These are phyloP conservation scores for Leptarthrus brevirostris DNA, from an alignment of 2,888 invertebrate genomes.

Conservation along the genomic window DNA sequence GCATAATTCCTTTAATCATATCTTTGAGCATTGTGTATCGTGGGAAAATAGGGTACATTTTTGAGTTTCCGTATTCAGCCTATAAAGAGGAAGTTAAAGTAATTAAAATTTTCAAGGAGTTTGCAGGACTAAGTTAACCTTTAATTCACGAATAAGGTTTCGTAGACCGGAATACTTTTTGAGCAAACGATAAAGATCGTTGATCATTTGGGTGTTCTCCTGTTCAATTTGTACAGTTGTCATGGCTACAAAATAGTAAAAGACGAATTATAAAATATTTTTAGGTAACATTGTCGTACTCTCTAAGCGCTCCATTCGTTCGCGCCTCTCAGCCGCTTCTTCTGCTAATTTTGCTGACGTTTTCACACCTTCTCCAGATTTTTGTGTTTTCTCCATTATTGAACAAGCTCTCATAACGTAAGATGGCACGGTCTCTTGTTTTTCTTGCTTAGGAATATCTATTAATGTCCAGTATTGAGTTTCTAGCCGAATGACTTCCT, in stretches of 20 bases:
- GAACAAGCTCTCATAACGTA: conserved; percentile 91
- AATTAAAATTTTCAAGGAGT: too few relatives aligned
- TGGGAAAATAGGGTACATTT: conserved; percentile 93
- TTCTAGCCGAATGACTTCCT: conserved; percentile 92
- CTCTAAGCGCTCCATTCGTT: conserved; percentile 87
- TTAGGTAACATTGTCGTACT: conserved; percentile 65
- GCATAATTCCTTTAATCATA: conserved; percentile 96
- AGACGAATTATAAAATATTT: background rate
- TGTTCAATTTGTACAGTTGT: conserved; percentile 91
- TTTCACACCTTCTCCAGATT: conserved; percentile 89
- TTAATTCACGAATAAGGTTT: conserved; percentile 86
- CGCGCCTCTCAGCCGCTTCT: conserved; percentile 85
- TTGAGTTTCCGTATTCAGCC: conserved; percentile 91
- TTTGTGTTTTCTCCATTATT: conserved; percentile 92
- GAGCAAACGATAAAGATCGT: conserved; percentile 89
- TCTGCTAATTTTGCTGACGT: conserved; percentile 86
- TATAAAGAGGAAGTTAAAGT: conserved; percentile 64
- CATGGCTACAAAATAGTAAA: conserved; percentile 77
- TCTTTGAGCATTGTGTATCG: conserved; percentile 96
- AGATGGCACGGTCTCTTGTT: conserved; percentile 91
- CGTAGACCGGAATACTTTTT: conserved; percentile 92
- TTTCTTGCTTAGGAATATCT: conserved; percentile 93
- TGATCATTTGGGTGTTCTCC: conserved; percentile 94
- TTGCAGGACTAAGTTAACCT: too few relatives aligned
- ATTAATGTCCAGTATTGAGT: conserved; percentile 95